Percentiles rank a stretch among this genome's conserved stretches.
phyloP scores from a whole-genome alignment of 2,888 invertebrate species.

The Drosophila eohydei region DNA sequence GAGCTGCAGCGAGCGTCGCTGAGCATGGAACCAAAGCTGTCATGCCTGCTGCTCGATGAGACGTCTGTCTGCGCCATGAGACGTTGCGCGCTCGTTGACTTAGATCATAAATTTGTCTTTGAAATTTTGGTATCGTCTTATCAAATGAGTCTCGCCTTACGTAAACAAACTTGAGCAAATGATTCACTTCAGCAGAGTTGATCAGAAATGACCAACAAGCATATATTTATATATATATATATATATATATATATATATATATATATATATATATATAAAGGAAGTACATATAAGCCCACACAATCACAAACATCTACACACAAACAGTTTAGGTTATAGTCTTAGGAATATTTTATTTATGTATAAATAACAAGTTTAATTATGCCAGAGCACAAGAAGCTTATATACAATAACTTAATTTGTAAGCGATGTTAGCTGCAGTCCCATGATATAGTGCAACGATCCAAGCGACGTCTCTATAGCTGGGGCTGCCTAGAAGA shows the following conservation, averaged over 20 bases:
- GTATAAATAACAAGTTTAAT: no score
- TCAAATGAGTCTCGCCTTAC: not conserved
- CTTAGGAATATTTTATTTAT: no score
- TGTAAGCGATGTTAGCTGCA: not conserved
- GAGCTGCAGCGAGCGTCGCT: constrained; percentile 12
- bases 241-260: no score
- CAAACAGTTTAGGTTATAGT: no score
- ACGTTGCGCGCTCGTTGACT: no score
- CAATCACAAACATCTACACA: no score
- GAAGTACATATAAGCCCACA: no score
- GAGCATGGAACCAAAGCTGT: constrained; percentile 50
- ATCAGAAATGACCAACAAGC: constrained; percentile 19
- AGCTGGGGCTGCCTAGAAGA: no score
- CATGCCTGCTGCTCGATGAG: constrained; percentile 59
- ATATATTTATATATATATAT: no score
- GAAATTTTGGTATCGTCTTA: constrained; percentile 6
- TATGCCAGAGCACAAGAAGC: not conserved
- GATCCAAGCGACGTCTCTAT: not conserved
- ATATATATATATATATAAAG: no score
- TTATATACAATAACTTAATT: constrained; percentile 5
- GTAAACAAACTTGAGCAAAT: constrained; percentile 38
- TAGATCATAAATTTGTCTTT: not conserved
- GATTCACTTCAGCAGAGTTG: constrained; percentile 50
- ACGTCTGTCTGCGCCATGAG: constrained; percentile 74
- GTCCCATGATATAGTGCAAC: not conserved